These are phyloP conservation scores for Platanista minor DNA, from an alignment of 2,113 vertebrate species.

Conservation along the genomic window DNA sequence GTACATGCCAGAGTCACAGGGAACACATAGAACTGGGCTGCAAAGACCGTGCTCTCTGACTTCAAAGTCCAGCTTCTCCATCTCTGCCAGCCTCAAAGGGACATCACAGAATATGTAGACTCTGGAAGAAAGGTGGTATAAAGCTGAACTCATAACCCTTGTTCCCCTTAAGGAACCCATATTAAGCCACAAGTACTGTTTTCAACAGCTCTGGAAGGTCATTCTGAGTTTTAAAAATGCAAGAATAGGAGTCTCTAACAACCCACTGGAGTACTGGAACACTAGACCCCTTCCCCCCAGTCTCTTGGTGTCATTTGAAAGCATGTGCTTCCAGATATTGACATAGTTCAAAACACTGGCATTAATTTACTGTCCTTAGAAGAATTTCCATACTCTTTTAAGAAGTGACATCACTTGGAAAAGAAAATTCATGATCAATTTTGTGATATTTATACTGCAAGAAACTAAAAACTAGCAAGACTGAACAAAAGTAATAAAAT, in stretches of 20 bases:
- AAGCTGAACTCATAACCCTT: background rate
- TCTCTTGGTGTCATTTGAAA: background rate
- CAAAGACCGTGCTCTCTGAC: background rate
- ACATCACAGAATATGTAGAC: background rate
- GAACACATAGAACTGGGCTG: background rate
- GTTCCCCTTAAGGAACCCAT: background rate
- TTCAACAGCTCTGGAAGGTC: background rate
- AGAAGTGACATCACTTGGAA: background rate
- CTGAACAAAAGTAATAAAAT: slow-evolving; percentile 16
- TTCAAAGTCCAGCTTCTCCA: background rate
- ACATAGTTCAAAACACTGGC: background rate
- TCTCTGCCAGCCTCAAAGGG: background rate
- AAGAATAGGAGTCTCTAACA: background rate
- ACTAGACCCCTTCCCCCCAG: background rate
- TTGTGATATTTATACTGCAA: background rate
- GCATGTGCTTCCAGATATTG: background rate
- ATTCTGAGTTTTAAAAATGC: background rate
- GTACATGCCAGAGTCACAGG: background rate
- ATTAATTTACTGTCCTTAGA: background rate
- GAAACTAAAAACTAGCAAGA: background rate
- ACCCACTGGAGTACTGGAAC: background rate
- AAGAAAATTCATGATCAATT: background rate
- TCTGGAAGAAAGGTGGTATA: background rate
- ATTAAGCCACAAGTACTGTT: background rate
- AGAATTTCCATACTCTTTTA: background rate